Base-by-base conservation (phyloP, 92 coral and sea anemone species). In the Metridium senile region DNA sequence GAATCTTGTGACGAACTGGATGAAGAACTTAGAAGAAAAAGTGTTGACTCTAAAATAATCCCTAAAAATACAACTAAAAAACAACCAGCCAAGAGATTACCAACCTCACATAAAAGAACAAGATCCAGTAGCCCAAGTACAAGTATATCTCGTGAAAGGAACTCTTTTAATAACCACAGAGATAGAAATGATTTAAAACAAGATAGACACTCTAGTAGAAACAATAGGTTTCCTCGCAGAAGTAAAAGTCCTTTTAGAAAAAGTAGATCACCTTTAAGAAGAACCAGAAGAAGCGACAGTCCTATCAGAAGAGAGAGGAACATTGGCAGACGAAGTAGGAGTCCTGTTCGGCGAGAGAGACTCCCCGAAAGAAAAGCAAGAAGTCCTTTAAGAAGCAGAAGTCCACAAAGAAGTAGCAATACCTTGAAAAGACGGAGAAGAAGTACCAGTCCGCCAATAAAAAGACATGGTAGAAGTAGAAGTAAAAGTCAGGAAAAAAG, bases 1-100 rank as follows among this genome's bases (percentile, higher is more conserved):
- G 93, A 89, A 59, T 84, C 80, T 46, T 80, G 71, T 56, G 83
- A 84, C 82, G 97, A 81, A 49, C 84, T 84, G 23, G 93, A 85
- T 33, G 97, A 91, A 53, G 93, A 84, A 75, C 34, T 51, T 46
- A 75, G 69, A 31, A 88, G 87, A 0, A 79, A 70, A 28, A 54
- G 62, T 57, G 79, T 91, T 16, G 89, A 85, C 39, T 91, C 97
- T 27, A 80, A 79, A 62, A 84, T 91, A 11, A 86, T 39, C 64
- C 71, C 67, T 64, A 62, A 70, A 27, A 33, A 1, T 33, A 0
- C 62, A 28, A 58, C 39, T 33, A 77, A 51, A 32, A 77, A 45
- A 66, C 43, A 13, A 47, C 34, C 39, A 20, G 18, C 46, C 11
- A 18, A 23, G 7, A 65, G 54, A 8, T 26, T 58, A 51, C 62